Conservation (phyloP, 2,888 invertebrate genomes). For the Dexiosoma caninum region DNA sequence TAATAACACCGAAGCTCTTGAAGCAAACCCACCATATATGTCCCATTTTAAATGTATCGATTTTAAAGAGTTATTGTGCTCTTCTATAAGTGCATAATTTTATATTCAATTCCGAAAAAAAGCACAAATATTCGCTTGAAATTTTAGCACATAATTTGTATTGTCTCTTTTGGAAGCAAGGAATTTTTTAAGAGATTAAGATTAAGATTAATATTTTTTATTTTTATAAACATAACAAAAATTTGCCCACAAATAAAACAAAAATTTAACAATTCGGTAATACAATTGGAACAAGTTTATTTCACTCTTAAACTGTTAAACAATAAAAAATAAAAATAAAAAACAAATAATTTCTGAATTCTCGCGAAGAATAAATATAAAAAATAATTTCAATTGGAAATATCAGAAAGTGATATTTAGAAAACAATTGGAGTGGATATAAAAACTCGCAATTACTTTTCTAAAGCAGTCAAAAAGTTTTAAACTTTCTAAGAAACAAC, state of each 20-base stretch:
- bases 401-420: neutral
- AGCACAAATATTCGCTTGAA: too few relatives aligned
- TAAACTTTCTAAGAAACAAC: slow-evolving; percentile 24
- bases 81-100: too few relatives aligned
- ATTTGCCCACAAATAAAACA: too few relatives aligned
- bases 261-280: slow-evolving; percentile 13
- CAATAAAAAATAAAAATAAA: neutral
- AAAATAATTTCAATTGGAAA: neutral
- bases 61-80: too few relatives aligned
- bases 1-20: too few relatives aligned
- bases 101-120: too few relatives aligned
- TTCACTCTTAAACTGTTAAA: neutral
- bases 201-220: too few relatives aligned
- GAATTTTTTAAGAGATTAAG: neutral
- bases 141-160: too few relatives aligned
- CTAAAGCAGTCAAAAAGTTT: slow-evolving; percentile 19
- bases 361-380: neutral
- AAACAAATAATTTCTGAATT: too few relatives aligned
- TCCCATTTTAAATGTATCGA: too few relatives aligned
- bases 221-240: too few relatives aligned
- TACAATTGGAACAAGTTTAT: slow-evolving; percentile 25
- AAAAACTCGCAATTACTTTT: neutral
- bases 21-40: too few relatives aligned
- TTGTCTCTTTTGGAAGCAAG: neutral
- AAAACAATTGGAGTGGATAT: neutral